A percentile compares a stretch with the other conserved stretches of the same genome.
Conservation (phyloP, 2,797 vertebrate genomes). For the Rhadinocentrus ornatus region DNA sequence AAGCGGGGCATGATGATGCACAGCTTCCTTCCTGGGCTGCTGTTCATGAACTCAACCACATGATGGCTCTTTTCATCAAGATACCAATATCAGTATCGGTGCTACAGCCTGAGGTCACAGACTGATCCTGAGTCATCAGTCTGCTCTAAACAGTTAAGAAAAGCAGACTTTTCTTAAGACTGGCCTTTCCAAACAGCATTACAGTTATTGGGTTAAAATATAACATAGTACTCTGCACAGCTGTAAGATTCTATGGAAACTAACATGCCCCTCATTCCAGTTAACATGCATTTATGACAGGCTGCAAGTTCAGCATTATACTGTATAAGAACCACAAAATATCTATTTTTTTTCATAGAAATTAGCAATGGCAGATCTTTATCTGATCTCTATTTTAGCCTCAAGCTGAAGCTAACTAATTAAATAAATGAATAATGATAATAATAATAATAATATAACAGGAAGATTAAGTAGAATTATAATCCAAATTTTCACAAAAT, state of each 20-base stretch:
- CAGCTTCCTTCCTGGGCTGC: slow-evolving; percentile 19
- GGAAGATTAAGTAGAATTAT: neutral
- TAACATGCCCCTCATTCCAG: slow-evolving; percentile 5
- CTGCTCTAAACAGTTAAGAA: slow-evolving; percentile 16
- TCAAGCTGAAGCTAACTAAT: neutral
- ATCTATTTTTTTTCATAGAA: slow-evolving; percentile 12
- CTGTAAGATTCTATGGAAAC: slow-evolving; percentile 10
- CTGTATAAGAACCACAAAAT: neutral
- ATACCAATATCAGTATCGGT: slow-evolving; percentile 7
- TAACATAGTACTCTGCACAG: slow-evolving; percentile 10
- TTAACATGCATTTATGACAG: slow-evolving; percentile 13
- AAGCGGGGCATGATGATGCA: neutral
- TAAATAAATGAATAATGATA: too few relatives aligned
- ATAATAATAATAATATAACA: too few relatives aligned
- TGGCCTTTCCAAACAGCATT: slow-evolving; percentile 1
- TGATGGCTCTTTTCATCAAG: slow-evolving; percentile 56
- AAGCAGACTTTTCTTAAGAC: slow-evolving; percentile 37
- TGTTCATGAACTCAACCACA: slow-evolving; percentile 45
- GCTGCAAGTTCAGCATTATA: neutral
- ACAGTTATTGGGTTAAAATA: slow-evolving; percentile 30
- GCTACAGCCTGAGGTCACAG: neutral
- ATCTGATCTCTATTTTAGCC: slow-evolving; percentile 10
- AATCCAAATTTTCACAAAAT: slow-evolving; percentile 13
- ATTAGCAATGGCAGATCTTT: slow-evolving; percentile 24
- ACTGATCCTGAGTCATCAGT: slow-evolving; percentile 49